Evolutionary conservation across 64 coral and sea anemone genomes (phyloP), one percentile per base, ranked within the genome.

Genomic region (Platygyra sinensis): DNA sequence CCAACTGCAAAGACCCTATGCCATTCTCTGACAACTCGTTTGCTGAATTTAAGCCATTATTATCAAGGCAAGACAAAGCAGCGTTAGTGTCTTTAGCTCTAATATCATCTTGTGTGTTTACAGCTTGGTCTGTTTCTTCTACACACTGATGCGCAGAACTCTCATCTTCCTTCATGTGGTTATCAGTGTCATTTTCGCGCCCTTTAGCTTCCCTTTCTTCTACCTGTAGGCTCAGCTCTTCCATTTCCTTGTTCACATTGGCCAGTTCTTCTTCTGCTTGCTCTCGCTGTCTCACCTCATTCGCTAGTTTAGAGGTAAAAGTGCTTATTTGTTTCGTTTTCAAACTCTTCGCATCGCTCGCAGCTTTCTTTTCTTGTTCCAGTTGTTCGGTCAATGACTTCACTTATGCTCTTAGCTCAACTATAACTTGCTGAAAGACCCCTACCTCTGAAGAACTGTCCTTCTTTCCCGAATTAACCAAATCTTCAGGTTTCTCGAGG

Each of bases 291-390:
- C 90, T 86, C 33, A 96, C 83, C 12, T 90, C 90, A 17, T 92
- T 96, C 30, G 94, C 94, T 18, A 96, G 86, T 73, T 96, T 96
- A 73, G 89, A 92, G 5, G 94, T 96, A 8, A 96, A 67, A 36
- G 86, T 81, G 9, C 90, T 89, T 4, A 96, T 73, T 80, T 96
- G 94, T 86, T 93, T 86, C 30, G 78, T 88, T 89, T 96, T 96
- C 51, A 93, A 76, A 27, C 89, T 78, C 42, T 92, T 96, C 46
- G 92, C 67, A 62, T 93, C 90, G 20, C 65, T 78, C 7, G 39
- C 72, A 30, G 79, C 62, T 59, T 73, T 87, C 31, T 96, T 67
- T 87, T 90, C 88, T 38, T 80, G 69, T 77, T 89, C 49, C 64
- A 96, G 67, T 46, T 96, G 86, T 42, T 79, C 73, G 29, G 72